Evolutionary conservation across 1,140 invertebrate species (phyloP).

Genomic region (Bathynomus jamesi): DNA sequence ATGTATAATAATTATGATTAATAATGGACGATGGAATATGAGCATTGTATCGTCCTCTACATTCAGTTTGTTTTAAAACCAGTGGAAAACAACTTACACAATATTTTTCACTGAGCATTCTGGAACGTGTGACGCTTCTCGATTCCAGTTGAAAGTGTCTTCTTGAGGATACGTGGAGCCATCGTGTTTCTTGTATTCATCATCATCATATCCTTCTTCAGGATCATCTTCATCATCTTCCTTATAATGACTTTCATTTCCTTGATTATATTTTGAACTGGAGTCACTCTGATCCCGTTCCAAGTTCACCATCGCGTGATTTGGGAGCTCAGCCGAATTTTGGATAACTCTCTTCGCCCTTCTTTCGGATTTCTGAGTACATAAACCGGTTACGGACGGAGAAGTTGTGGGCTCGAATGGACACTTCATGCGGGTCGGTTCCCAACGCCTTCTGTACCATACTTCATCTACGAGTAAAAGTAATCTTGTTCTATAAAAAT

Average conservation of each 20-base stretch:
- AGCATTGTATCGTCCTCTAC: no score
- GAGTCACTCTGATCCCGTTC: no score
- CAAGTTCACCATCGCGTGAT: no score
- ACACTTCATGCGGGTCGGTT: background rate
- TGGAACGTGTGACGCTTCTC: background rate
- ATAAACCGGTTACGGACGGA: background rate
- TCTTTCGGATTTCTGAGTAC: no score
- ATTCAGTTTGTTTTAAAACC: no score
- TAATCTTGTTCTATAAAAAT: no score
- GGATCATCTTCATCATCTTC: background rate
- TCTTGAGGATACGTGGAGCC: constrained; percentile 6
- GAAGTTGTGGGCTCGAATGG: background rate
- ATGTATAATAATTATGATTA: no score
- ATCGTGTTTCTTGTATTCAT: background rate
- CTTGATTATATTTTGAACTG: background rate
- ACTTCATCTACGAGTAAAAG: background rate
- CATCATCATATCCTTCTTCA: background rate
- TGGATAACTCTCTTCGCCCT: background rate
- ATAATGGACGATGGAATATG: no score
- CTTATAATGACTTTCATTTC: background rate
- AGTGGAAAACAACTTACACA: constrained; percentile 1
- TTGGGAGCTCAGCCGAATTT: no score
- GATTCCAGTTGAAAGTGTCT: constrained; percentile 15
- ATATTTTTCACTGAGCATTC: background rate
- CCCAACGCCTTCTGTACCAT: background rate